Percentiles rank a stretch among this genome's conserved stretches.
phyloP scores from a whole-genome alignment of 1,140 invertebrate genomes.

The Agrilus planipennis region DNA sequence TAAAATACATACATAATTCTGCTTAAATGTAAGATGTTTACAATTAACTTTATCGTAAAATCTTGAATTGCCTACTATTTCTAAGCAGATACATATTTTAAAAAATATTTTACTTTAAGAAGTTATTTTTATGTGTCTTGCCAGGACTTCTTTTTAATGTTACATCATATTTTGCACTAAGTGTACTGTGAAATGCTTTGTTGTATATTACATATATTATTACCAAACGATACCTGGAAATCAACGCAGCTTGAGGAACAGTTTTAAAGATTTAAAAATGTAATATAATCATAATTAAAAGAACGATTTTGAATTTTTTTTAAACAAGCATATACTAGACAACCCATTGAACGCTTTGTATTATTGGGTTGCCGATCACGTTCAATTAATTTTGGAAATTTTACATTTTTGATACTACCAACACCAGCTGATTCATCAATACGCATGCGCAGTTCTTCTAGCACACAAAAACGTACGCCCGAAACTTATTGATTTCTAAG shows the following conservation, averaged over 20 bases:
- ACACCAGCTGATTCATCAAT: conserved; percentile 21
- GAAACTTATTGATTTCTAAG: conserved; percentile 28
- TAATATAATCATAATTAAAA: background rate
- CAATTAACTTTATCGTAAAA: too few species aligned
- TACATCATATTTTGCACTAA: too few species aligned
- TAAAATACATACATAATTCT: conserved; percentile 1
- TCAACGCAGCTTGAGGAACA: background rate
- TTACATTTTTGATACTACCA: background rate
- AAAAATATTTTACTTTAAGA: too few species aligned
- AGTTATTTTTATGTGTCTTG: too few species aligned
- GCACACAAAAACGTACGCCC: conserved; percentile 21
- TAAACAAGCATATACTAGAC: background rate
- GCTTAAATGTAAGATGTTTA: background rate
- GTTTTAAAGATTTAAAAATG: background rate
- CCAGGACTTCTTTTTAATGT: too few species aligned
- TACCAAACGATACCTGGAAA: too few species aligned
- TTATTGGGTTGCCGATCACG: too few species aligned
- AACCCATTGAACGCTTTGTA: too few species aligned
- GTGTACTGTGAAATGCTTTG: too few species aligned
- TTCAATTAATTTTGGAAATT: background rate
- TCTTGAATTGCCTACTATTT: too few species aligned
- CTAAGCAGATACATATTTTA: too few species aligned
- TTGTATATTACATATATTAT: too few species aligned
- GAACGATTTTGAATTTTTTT: background rate
- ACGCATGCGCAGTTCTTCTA: conserved; percentile 16